These are phyloP conservation scores for Coracopsis vasa DNA, from an alignment of 2,113 vertebrate genomes.

Conservation along the genomic window DNA sequence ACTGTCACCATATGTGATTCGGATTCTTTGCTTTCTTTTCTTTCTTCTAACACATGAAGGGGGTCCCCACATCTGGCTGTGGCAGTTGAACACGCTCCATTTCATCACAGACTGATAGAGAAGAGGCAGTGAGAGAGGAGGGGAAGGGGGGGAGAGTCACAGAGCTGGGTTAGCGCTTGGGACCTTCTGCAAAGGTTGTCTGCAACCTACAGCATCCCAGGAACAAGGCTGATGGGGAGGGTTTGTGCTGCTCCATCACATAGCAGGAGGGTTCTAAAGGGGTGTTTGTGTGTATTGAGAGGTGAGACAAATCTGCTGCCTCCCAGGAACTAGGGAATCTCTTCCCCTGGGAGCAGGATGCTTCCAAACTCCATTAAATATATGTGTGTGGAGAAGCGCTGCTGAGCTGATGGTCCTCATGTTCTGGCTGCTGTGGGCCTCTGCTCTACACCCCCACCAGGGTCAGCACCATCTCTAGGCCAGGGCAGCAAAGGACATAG, in stretches of 20 bases:
- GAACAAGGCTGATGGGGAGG: neutral
- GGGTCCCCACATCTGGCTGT: constrained; percentile 39
- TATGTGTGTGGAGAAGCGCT: fast-evolving
- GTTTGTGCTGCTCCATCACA: fast-evolving
- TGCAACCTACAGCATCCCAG: neutral
- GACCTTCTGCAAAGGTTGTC: neutral
- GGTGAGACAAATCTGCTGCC: neutral
- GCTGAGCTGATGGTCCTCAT: neutral
- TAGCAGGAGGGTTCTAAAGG: neutral
- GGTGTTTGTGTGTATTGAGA: neutral
- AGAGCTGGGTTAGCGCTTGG: neutral
- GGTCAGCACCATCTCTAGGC: neutral
- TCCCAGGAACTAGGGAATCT: neutral
- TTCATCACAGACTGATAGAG: neutral
- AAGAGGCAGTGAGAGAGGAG: neutral
- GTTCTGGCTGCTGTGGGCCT: neutral
- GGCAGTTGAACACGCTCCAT: constrained; percentile 16
- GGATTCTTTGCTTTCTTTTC: neutral
- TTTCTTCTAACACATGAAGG: neutral
- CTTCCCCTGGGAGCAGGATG: neutral
- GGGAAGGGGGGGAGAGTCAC: neutral
- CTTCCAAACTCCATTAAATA: neutral
- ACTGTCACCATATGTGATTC: neutral
- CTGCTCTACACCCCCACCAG: neutral
- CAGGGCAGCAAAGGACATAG: neutral